Base-by-base conservation (phyloP, 2,113 vertebrate genomes). In the Onychostoma macrolepis region DNA sequence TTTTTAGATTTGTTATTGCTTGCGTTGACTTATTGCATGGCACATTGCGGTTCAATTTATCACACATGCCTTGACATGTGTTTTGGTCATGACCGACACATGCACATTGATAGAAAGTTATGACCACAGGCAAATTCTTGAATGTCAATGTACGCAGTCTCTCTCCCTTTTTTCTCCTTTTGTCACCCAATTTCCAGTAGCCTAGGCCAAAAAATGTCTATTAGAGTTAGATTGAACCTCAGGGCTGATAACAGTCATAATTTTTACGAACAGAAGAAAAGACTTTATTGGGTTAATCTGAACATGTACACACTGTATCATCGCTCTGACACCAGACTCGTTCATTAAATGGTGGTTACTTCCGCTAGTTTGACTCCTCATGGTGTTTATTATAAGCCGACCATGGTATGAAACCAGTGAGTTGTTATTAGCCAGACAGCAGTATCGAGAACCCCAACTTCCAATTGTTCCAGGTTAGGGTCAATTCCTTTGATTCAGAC, bases 401-500 rank as follows among this genome's bases (percentile, higher is more conserved):
- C 30, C 1, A 1, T 45, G 8, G 12, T 80, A 80, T 80, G 33
- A 48, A 76, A 17, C 24, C n/a, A 76, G 33, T 26, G 21, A 65
- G 58, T 65, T 63, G 4, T 61, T 65, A 30, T 65, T 3, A 21
- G 15, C 9, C 21, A 3, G 6, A 53, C 13, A 30, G 75, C 75
- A 50, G 26, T 41, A 45, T 10, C 13, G 10, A 80, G 24, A 80
- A 26, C 78, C 36, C 6, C 53, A 41, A 41, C 78, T 41, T 63
- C 78, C 53, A 61, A 3, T 30, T 81, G 28, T 81, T 81, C 38
- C 58, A 19, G 36, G 63, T 71, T 50, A 36, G 45, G 65, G 63
- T 83, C 63, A 83, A 53, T 71, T 83, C 28, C 26, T 83, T 71
- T 53, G 81, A 83, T 83, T 83, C 11, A 0, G 43, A 48, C 43